A percentile compares a stretch with the other conserved stretches of the same genome.
phyloP scores from a whole-genome alignment of 2,113 vertebrate genomes.

The Passer domesticus region DNA sequence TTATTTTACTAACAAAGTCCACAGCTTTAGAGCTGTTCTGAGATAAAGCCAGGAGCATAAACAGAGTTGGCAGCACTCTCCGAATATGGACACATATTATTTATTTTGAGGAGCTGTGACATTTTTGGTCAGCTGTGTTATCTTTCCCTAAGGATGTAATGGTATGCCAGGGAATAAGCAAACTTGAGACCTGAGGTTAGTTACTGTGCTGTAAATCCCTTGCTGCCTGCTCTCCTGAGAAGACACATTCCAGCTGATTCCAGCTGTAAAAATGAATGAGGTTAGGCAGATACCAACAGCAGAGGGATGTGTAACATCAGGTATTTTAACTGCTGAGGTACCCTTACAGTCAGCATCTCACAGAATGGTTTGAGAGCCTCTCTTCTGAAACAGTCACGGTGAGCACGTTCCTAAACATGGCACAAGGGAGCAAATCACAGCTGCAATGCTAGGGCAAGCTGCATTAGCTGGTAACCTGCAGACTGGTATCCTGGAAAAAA shows the following conservation, averaged over 20 bases:
- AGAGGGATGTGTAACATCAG: not conserved
- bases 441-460: not conserved
- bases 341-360: not conserved
- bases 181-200: conserved; percentile 10
- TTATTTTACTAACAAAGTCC: not conserved
- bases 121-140: conserved; percentile 32
- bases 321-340: not conserved
- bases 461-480: not conserved
- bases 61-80: not conserved
- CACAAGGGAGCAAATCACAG: not conserved
- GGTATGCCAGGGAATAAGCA: conserved; percentile 15
- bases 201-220: conserved; percentile 32
- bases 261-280: conserved; percentile 26
- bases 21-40: not conserved
- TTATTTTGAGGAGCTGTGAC: conserved; percentile 8
- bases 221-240: not conserved
- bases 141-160: conserved; percentile 8
- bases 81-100: not conserved
- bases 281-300: not conserved
- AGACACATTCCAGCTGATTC: conserved; percentile 8
- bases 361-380: not conserved
- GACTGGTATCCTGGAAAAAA: not conserved
- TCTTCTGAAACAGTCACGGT: not conserved
- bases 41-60: not conserved
- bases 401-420: not conserved